Percentiles rank a stretch among this genome's conserved stretches.
These are phyloP conservation scores for Eulemur mongoz DNA, from an alignment of 2,797 vertebrate species.

Conservation along the genomic window DNA sequence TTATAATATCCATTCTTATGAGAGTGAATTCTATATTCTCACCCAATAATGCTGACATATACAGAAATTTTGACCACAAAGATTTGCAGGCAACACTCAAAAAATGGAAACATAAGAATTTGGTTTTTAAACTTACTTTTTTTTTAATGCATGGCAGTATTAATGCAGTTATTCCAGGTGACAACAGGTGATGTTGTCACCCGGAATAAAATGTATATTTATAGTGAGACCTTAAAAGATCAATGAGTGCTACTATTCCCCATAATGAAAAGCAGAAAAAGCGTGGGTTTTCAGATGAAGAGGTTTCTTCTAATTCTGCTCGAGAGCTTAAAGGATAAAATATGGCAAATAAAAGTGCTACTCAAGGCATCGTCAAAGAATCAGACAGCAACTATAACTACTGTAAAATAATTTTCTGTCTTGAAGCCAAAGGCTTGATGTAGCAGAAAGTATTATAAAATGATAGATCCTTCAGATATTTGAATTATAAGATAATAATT, in stretches of 20 bases:
- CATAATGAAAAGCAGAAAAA: background rate
- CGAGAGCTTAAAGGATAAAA: background rate
- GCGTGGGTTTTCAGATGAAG: background rate
- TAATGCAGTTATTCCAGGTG: background rate
- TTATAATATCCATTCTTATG: background rate
- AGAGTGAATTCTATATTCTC: background rate
- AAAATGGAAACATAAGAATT: background rate
- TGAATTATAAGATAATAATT: background rate
- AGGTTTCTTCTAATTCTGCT: background rate
- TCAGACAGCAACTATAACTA: no score
- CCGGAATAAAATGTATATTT: background rate
- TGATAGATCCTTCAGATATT: background rate
- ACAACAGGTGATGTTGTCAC: background rate
- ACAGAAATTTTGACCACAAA: background rate
- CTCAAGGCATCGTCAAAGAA: background rate
- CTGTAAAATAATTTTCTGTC: background rate
- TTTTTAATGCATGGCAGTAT: background rate
- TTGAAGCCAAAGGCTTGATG: background rate
- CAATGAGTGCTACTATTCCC: background rate
- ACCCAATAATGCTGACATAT: background rate
- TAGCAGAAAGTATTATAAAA: background rate
- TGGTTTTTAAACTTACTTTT: background rate
- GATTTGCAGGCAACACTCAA: background rate
- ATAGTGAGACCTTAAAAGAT: background rate
- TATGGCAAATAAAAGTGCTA: background rate